These are phyloP conservation scores for Crossaster papposus DNA, from an alignment of 53 echinoderm and acorn worm species.

Conservation along the genomic window DNA sequence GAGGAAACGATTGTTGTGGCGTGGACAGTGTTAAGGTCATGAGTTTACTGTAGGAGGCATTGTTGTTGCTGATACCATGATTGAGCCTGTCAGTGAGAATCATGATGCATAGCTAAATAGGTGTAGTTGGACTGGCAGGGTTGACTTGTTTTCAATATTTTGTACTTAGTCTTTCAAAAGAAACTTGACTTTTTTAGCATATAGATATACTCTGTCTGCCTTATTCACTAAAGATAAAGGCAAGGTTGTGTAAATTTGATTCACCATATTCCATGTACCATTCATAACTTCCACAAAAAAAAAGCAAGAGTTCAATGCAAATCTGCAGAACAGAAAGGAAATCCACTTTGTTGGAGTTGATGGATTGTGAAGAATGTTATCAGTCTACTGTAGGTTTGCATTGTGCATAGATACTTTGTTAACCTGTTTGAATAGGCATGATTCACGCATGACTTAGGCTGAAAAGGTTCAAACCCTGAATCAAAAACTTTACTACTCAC, in stretches of 20 bases:
- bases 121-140: neutral
- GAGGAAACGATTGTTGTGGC: constrained; percentile 35
- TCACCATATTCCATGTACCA: neutral
- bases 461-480: neutral
- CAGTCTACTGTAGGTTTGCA: too few species aligned
- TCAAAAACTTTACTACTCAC: too few species aligned
- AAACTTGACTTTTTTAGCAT: neutral
- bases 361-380: too few species aligned
- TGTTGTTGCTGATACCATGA: constrained; percentile 2
- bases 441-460: neutral
- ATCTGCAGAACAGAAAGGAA: too few species aligned
- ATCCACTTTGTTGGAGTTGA: too few species aligned
- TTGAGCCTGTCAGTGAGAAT: neutral
- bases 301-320: too few species aligned
- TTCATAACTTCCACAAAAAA: too few species aligned
- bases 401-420: too few species aligned
- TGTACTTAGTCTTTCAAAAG: neutral
- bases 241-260: too few species aligned
- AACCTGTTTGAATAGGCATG: neutral
- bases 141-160: neutral
- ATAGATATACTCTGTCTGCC: neutral
- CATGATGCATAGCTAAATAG: neutral
- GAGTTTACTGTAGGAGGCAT: constrained; percentile 20
- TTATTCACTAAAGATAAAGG: neutral
- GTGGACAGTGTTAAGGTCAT: constrained; percentile 5